Conservation (phyloP, 1,140 invertebrate species). For the Drosophila kurseongensis region DNA sequence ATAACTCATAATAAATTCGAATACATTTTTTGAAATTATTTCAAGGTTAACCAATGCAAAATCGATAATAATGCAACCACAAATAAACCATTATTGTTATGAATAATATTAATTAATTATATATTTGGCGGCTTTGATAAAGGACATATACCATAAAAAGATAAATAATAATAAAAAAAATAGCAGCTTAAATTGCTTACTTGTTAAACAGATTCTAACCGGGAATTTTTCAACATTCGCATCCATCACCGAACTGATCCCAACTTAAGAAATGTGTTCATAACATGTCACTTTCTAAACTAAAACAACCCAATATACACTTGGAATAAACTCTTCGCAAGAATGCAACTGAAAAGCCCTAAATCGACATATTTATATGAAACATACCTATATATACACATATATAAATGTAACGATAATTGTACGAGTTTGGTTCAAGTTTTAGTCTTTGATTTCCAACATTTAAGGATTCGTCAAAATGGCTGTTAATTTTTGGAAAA, state of each 20-base stretch:
- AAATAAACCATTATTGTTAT: conserved; percentile 36
- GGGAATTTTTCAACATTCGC: not conserved
- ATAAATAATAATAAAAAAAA: conserved; percentile 5
- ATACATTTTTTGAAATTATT: conserved; percentile 60
- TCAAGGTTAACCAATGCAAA: conserved; percentile 66
- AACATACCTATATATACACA: conserved; percentile 34
- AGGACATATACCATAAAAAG: conserved; percentile 37
- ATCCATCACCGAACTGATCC: conserved; percentile 5
- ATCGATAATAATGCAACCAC: conserved; percentile 46
- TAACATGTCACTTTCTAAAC: conserved; percentile 5
- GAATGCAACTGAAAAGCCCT: conserved; percentile 18
- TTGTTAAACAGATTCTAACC: conserved; percentile 17
- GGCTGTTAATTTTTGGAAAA: conserved; percentile 84
- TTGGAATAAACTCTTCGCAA: conserved; percentile 7
- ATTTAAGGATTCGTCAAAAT: conserved; percentile 84
- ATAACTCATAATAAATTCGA: conserved; percentile 19
- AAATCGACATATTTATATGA: conserved; percentile 48
- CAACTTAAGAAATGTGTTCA: conserved; percentile 17
- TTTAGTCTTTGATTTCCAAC: conserved; percentile 70
- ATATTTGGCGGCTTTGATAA: conserved; percentile 64
- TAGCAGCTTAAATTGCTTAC: conserved; percentile 27
- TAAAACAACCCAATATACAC: conserved; percentile 10
- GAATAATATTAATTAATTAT: conserved; percentile 28
- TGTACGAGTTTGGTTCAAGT: conserved; percentile 62
- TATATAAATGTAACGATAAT: conserved; percentile 58